A percentile compares a stretch with the other conserved stretches of the same genome.
These are phyloP conservation scores for Microtus richardsoni DNA, from an alignment of 2,113 vertebrate species.

Conservation along the genomic window DNA sequence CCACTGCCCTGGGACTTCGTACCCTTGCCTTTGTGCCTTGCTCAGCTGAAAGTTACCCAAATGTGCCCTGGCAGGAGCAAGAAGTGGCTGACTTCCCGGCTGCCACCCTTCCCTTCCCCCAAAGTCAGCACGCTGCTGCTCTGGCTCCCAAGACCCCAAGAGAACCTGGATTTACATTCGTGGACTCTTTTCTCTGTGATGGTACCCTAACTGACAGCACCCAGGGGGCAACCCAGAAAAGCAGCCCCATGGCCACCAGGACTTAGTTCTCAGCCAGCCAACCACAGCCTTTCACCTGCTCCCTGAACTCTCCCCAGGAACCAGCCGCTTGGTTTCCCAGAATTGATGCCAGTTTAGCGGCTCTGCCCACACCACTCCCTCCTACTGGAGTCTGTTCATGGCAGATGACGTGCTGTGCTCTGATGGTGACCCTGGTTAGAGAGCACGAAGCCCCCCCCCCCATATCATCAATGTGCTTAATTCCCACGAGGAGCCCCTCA, in stretches of 20 bases:
- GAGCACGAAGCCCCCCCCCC: background rate
- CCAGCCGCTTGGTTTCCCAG: background rate
- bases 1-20: background rate
- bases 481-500: background rate
- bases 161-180: background rate
- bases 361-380: background rate
- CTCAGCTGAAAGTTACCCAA: background rate
- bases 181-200: background rate
- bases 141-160: background rate
- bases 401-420: background rate
- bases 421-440: background rate
- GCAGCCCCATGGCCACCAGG: background rate
- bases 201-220: background rate
- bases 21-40: background rate
- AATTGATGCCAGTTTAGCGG: background rate
- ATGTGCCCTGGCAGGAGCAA: accelerated
- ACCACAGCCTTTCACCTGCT: no score
- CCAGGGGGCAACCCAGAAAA: background rate
- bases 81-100: no score
- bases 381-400: background rate
- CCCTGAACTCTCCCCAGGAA: background rate
- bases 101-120: background rate
- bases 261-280: background rate
- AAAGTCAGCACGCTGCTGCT: no score
- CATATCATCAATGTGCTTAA: background rate